A percentile compares a stretch with the other conserved stretches of the same genome.
Conservation (phyloP, 2,888 invertebrate species). For the Coenonympha arcania region DNA sequence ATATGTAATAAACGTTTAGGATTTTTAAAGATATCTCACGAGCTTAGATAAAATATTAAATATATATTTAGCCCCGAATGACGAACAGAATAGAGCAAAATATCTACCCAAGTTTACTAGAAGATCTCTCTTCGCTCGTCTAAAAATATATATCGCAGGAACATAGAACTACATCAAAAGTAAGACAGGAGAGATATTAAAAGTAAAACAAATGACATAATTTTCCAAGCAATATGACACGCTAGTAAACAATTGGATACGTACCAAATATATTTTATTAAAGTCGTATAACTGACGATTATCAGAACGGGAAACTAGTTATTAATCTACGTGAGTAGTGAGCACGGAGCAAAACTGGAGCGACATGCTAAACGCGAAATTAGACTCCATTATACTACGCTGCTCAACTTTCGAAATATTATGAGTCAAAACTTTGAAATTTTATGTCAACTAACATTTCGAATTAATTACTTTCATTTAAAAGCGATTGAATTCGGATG, state of each 20-base stretch:
- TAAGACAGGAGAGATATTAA: slow-evolving; percentile 8
- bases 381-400: slow-evolving; percentile 25
- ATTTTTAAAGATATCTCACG: too few species aligned
- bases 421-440: background rate
- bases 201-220: slow-evolving; percentile 11
- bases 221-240: background rate
- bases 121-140: too few species aligned
- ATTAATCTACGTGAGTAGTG: slow-evolving; percentile 49
- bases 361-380: slow-evolving; percentile 45
- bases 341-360: slow-evolving; percentile 42
- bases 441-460: background rate
- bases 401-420: slow-evolving; percentile 8
- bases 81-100: too few species aligned
- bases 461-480: background rate
- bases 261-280: slow-evolving; percentile 46
- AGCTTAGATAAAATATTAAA: too few species aligned
- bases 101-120: too few species aligned
- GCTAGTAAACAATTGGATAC: slow-evolving; percentile 39
- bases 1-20: too few species aligned
- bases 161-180: background rate
- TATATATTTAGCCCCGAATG: too few species aligned
- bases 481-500: background rate
- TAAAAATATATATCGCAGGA: background rate
- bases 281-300: slow-evolving; percentile 43
- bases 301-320: slow-evolving; percentile 44